phyloP scores from a whole-genome alignment of 1,140 invertebrate species.

The Triops cancriformis region DNA sequence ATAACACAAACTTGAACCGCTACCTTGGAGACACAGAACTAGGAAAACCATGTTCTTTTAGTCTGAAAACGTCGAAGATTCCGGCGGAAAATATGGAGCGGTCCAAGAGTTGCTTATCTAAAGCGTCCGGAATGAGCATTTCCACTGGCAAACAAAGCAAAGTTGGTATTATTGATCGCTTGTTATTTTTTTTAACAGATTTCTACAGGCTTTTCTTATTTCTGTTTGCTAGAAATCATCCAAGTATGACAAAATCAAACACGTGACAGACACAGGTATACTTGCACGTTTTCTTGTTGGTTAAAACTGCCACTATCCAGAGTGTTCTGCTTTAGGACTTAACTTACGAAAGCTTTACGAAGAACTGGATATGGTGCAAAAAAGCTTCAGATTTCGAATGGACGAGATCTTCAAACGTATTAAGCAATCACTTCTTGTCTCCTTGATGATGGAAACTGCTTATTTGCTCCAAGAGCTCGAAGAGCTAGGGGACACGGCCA shows the following conservation, averaged over 20 bases:
- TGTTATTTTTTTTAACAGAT: not conserved
- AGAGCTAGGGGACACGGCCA: not conserved
- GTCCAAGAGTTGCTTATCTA: not conserved
- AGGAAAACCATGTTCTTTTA: no score
- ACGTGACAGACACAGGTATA: conserved; percentile 4
- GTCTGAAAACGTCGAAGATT: not conserved
- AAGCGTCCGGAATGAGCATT: not conserved
- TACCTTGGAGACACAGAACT: no score
- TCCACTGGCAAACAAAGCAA: not conserved
- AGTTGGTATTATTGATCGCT: not conserved
- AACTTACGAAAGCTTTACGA: conserved; percentile 24
- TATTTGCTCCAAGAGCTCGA: conserved; percentile 29
- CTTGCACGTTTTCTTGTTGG: not conserved
- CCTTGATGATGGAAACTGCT: conserved; percentile 35
- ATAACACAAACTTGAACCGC: not conserved
- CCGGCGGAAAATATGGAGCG: not conserved
- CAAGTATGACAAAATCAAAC: not conserved
- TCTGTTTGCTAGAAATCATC: not conserved
- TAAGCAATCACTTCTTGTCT: conserved; percentile 44
- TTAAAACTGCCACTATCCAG: not conserved
- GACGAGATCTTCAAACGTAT: conserved; percentile 48
- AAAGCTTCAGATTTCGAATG: conserved; percentile 31
- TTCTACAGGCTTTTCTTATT: not conserved
- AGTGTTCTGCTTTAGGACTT: conserved; percentile 11
- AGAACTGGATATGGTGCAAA: conserved; percentile 27